phyloP scores from a whole-genome alignment of 2,797 vertebrate species.

The Enteromius radiatus region DNA sequence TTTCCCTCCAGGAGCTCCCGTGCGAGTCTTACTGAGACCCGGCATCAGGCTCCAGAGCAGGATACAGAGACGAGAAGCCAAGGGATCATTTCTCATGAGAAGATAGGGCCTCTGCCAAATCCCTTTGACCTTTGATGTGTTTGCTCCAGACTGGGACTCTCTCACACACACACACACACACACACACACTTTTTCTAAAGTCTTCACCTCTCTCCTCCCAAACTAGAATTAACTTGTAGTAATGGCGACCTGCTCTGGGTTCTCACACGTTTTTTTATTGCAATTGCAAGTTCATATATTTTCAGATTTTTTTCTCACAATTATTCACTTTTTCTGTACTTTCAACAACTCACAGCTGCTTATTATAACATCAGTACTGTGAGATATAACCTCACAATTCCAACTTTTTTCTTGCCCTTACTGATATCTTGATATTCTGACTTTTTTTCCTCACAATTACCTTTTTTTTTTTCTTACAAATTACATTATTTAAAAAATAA shows the following conservation, averaged over 20 bases:
- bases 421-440: too few relatives aligned
- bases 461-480: too few relatives aligned
- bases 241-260: neutral
- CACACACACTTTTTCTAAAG: slow-evolving; percentile 21
- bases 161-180: neutral
- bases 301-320: too few relatives aligned
- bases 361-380: too few relatives aligned
- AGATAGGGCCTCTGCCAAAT: slow-evolving; percentile 24
- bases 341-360: too few relatives aligned
- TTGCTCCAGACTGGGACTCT: slow-evolving; percentile 10
- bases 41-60: neutral
- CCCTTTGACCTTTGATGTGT: slow-evolving; percentile 36
- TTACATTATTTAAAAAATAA: too few relatives aligned
- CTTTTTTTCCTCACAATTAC: too few relatives aligned
- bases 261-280: neutral
- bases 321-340: too few relatives aligned
- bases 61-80: neutral
- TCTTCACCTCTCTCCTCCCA: slow-evolving; percentile 14
- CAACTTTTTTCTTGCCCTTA: too few relatives aligned
- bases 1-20: slow-evolving; percentile 14
- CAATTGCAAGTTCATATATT: too few relatives aligned
- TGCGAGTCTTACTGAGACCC: slow-evolving; percentile 15
- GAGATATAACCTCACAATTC: too few relatives aligned
- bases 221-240: slow-evolving; percentile 23
- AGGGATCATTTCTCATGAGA: slow-evolving; percentile 41